These are phyloP conservation scores for Cephus cinctus DNA, from an alignment of 1,140 invertebrate species.

Conservation along the genomic window DNA sequence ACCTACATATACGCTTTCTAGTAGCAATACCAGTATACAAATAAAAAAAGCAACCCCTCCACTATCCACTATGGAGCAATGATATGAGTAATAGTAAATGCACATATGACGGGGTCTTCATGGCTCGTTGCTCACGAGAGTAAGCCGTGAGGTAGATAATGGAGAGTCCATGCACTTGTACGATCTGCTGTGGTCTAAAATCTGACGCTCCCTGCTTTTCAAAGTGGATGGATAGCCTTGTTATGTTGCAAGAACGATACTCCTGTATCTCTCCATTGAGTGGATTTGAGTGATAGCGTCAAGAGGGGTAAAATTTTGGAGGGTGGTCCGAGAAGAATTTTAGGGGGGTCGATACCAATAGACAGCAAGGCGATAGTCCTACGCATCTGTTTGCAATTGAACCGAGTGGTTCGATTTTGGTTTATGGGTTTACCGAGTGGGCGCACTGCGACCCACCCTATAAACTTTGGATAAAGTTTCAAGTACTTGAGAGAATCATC, in stretches of 20 bases:
- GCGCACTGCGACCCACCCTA: too few species aligned
- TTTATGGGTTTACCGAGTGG: constrained; percentile 32
- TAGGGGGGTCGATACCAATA: constrained; percentile 15
- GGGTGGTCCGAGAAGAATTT: constrained; percentile 5
- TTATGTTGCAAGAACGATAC: not conserved
- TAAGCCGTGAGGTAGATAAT: constrained; percentile 12
- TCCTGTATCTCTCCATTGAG: constrained; percentile 29
- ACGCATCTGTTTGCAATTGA: constrained; percentile 50
- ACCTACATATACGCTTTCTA: too few species aligned
- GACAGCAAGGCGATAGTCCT: constrained; percentile 27
- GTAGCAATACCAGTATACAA: too few species aligned
- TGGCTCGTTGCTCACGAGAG: constrained; percentile 40
- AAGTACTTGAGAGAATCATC: too few species aligned
- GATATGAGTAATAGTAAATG: constrained; percentile 30
- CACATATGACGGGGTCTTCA: constrained; percentile 45
- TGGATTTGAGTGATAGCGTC: constrained; percentile 40
- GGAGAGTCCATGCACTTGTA: constrained; percentile 35
- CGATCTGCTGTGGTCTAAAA: constrained; percentile 40
- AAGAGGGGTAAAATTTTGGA: constrained; percentile 23
- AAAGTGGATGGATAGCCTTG: constrained; percentile 18
- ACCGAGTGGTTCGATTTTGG: constrained; percentile 38
- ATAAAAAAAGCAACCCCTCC: too few species aligned
- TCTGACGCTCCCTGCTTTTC: constrained; percentile 36
- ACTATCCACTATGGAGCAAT: too few species aligned
- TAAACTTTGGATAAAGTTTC: too few species aligned